These are phyloP conservation scores for Tangara arthus DNA, from an alignment of 2,797 vertebrate species.

Conservation along the genomic window DNA sequence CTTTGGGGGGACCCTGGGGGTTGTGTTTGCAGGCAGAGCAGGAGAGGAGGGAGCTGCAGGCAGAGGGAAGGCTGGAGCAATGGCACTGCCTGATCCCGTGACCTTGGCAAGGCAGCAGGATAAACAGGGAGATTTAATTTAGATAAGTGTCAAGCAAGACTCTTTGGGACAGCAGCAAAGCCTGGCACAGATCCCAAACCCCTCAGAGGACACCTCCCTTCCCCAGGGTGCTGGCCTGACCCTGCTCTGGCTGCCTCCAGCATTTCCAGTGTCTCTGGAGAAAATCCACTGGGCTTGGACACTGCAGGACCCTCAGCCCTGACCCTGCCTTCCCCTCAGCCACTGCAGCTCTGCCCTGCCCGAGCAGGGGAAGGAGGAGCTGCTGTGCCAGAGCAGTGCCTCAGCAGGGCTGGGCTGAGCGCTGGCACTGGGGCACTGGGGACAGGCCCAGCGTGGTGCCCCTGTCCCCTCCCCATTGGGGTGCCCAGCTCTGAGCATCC, in stretches of 20 bases:
- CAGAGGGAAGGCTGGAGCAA: not conserved
- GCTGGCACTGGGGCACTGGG: not conserved
- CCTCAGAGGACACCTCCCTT: not conserved
- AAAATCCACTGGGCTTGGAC: not conserved
- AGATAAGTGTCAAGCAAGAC: not conserved
- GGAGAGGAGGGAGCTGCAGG: rapidly evolving
- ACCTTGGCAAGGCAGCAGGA: not conserved
- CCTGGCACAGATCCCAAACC: not conserved
- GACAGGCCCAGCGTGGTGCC: not conserved
- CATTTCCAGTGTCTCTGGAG: not conserved
- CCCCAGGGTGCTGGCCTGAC: not conserved
- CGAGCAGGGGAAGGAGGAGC: not conserved
- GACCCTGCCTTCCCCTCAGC: not conserved
- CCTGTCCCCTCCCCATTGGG: not conserved
- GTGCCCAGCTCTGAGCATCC: not conserved
- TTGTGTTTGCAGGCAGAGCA: rapidly evolving
- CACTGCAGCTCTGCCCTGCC: not conserved
- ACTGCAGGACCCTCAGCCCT: not conserved
- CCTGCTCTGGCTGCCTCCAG: not conserved
- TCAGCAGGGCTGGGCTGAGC: not conserved
- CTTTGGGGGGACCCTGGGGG: not conserved
- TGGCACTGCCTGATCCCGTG: not conserved
- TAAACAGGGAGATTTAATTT: constrained; percentile 38
- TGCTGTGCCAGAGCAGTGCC: not conserved
- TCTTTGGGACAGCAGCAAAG: not conserved